phyloP scores from a whole-genome alignment of 30 jellyfish, hydroid and myxozoan species.

The Chironex yamaguchii region DNA sequence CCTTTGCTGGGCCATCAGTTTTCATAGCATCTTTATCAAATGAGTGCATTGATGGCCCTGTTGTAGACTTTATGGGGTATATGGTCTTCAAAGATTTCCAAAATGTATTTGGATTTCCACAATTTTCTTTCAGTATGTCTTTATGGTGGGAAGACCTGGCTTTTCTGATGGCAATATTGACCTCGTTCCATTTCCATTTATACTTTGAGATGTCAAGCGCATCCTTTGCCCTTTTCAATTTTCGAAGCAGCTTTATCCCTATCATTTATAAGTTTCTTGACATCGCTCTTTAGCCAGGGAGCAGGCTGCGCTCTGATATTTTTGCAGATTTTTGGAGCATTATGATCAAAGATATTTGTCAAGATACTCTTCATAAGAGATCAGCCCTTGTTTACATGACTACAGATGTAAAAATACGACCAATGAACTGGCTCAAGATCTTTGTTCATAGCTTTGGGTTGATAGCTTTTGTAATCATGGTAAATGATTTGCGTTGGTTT shows the following conservation, averaged over 20 bases:
- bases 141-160: constrained; percentile 25
- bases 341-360: not conserved
- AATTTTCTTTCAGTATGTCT: constrained; percentile 11
- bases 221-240: constrained; percentile 36
- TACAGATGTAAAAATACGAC: constrained; percentile 33
- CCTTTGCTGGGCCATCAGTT: constrained; percentile 4
- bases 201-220: constrained; percentile 33
- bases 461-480: constrained; percentile 12
- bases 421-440: constrained; percentile 36
- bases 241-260: constrained; percentile 37
- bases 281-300: constrained; percentile 51
- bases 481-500: constrained; percentile 25
- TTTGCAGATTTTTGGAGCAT: constrained; percentile 52
- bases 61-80: constrained; percentile 18
- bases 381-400: constrained; percentile 51
- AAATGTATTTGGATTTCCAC: not conserved
- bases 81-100: constrained; percentile 24
- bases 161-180: constrained; percentile 28
- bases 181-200: not conserved
- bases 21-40: constrained; percentile 6
- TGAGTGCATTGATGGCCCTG: constrained; percentile 46
- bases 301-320: constrained; percentile 57
- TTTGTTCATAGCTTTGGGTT: constrained; percentile 21
- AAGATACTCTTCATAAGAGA: not conserved
- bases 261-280: constrained; percentile 39